A percentile compares a stretch with the other conserved stretches of the same genome.
Conservation (phyloP, 30 jellyfish, hydroid and myxozoan species). For the Aurelia aurita region DNA sequence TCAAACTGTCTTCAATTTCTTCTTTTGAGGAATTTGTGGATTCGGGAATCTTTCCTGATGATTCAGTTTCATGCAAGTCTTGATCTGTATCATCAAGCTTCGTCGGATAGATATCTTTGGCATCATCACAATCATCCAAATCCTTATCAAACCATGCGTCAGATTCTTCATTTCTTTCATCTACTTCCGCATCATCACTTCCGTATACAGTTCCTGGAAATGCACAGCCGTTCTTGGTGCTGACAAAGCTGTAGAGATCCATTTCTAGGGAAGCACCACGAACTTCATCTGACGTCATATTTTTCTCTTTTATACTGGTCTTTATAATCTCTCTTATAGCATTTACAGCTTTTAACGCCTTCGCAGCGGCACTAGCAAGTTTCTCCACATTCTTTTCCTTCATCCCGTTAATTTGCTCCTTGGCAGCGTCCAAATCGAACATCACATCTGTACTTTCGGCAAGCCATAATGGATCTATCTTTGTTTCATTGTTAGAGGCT, state of each 20-base stretch:
- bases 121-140: background rate
- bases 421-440: conserved; percentile 28
- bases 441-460: conserved; percentile 11
- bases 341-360: conserved; percentile 5
- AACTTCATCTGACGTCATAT: background rate
- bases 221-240: too few species aligned
- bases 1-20: background rate
- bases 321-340: background rate
- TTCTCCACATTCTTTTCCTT: background rate
- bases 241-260: background rate
- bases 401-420: background rate
- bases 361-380: conserved; percentile 23
- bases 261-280: background rate
- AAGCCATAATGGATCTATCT: conserved; percentile 23
- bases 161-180: too few species aligned
- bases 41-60: background rate
- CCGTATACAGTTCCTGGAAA: background rate
- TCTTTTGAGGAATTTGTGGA: background rate
- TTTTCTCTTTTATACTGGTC: background rate
- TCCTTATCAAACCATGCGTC: too few species aligned
- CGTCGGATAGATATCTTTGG: background rate
- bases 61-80: too few species aligned
- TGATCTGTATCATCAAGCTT: too few species aligned
- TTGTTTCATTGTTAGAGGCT: background rate
- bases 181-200: background rate